phyloP scores from a whole-genome alignment of 1,140 invertebrate genomes.

The Mya arenaria region DNA sequence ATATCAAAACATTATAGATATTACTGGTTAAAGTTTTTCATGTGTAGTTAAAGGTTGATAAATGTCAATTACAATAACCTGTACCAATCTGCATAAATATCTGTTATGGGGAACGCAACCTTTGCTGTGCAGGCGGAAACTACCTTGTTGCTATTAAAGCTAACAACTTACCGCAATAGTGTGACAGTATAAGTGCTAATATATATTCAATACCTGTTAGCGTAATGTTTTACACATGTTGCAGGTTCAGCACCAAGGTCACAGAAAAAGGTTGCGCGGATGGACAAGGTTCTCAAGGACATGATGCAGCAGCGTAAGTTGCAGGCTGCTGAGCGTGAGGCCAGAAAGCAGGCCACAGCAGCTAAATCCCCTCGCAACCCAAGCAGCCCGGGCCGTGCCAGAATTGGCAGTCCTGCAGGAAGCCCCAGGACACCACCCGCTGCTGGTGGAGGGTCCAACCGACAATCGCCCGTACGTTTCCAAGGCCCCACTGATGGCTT shows the following conservation, averaged over 20 bases:
- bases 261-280: constrained; percentile 47
- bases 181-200: background rate
- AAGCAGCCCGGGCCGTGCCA: constrained; percentile 32
- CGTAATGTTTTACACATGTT: background rate
- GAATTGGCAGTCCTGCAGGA: constrained; percentile 47
- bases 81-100: background rate
- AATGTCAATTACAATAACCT: background rate
- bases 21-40: background rate
- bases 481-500: background rate
- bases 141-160: background rate
- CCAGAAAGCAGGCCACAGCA: constrained; percentile 17
- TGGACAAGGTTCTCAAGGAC: constrained; percentile 49
- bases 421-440: constrained; percentile 25
- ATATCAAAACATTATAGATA: background rate
- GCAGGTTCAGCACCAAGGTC: constrained; percentile 48
- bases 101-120: background rate
- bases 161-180: background rate
- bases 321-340: constrained; percentile 47
- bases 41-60: background rate
- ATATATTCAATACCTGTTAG: background rate
- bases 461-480: constrained; percentile 34
- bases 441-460: constrained; percentile 14
- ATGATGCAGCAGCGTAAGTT: constrained; percentile 47
- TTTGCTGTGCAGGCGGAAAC: background rate
- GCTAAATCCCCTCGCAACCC: constrained; percentile 37